phyloP scores from a whole-genome alignment of 2,888 invertebrate genomes.

The Epinotia nisella region DNA sequence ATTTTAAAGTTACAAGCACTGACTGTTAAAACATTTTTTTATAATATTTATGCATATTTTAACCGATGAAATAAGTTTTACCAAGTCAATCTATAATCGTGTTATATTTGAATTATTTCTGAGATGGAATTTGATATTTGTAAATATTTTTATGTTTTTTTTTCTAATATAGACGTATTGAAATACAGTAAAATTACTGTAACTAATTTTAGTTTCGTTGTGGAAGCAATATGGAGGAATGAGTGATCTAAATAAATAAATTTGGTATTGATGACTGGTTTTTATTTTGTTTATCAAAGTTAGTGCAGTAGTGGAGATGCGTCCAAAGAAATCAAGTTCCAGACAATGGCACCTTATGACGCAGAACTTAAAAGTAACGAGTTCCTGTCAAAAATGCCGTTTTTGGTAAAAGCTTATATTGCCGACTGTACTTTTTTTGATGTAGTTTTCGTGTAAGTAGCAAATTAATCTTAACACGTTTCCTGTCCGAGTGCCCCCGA shows the following conservation, averaged over 20 bases:
- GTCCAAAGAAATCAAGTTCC: too few species aligned
- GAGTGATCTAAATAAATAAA: constrained; percentile 33
- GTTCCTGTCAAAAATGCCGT: too few species aligned
- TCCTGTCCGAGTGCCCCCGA: too few species aligned
- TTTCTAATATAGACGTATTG: constrained; percentile 16
- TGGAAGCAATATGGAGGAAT: constrained; percentile 32
- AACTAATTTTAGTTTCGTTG: constrained; percentile 15
- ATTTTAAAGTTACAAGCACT: neutral
- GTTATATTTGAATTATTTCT: constrained; percentile 32
- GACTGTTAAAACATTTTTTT: constrained; percentile 1
- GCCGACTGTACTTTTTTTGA: too few species aligned
- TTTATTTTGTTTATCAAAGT: neutral
- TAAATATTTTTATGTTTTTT: constrained; percentile 28
- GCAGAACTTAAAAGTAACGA: too few species aligned
- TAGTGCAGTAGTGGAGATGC: too few species aligned
- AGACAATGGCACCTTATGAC: too few species aligned
- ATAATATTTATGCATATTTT: constrained; percentile 27
- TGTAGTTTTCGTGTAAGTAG: too few species aligned
- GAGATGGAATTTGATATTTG: constrained; percentile 29
- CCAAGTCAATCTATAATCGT: constrained; percentile 33
- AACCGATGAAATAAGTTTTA: constrained; percentile 25
- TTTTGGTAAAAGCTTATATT: too few species aligned
- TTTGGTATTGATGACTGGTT: constrained; percentile 23
- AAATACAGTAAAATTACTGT: constrained; percentile 1
- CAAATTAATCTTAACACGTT: neutral